Evolutionary conservation across 2,797 vertebrate genomes (phyloP).

Genomic region (Octomys mimax): DNA sequence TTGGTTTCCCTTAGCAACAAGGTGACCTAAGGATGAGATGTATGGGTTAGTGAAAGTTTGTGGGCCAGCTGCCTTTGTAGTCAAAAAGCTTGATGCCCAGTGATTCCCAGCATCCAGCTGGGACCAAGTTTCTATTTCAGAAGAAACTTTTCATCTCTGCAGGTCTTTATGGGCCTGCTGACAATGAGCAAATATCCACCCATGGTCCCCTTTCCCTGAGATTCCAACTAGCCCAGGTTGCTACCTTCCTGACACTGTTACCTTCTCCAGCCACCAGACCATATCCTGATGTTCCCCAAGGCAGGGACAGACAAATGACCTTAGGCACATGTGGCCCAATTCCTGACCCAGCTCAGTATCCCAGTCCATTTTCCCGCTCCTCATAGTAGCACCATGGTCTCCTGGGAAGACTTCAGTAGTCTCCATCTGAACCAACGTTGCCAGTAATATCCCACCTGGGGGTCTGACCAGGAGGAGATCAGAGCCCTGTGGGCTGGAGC

Average conservation of each 20-base stretch:
- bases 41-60: background rate
- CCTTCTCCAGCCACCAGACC: background rate
- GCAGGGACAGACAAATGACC: background rate
- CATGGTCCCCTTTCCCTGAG: background rate
- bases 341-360: fast-evolving
- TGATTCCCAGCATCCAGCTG: background rate
- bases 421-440: no score
- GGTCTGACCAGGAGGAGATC: background rate
- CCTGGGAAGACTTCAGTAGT: background rate
- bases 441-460: background rate
- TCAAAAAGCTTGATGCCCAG: fast-evolving
- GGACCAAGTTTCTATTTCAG: background rate
- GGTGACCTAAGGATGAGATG: background rate
- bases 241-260: background rate
- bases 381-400: background rate
- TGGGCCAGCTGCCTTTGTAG: background rate
- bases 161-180: background rate
- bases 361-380: background rate
- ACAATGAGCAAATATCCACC: background rate
- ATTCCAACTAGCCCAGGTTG: background rate
- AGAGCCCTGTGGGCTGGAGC: fast-evolving
- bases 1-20: background rate
- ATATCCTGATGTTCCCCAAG: background rate
- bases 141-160: background rate
- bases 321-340: background rate